Percentiles rank a stretch among this genome's conserved stretches.
These are phyloP conservation scores for Ectropis grisescens DNA, from an alignment of 1,140 invertebrate species.

Conservation along the genomic window DNA sequence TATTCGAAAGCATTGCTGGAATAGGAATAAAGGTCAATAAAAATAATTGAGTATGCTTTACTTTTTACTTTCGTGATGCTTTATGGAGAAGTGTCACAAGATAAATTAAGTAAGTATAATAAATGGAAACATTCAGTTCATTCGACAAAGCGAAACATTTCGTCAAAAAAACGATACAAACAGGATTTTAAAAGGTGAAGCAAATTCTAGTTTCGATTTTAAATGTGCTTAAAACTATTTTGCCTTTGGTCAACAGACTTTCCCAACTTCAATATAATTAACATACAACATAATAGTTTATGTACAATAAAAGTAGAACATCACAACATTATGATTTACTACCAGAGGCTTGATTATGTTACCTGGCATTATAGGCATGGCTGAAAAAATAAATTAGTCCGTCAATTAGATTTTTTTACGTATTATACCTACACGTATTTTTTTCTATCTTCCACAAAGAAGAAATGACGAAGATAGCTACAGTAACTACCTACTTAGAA, in stretches of 20 bases:
- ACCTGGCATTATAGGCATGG: too few species aligned
- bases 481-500: too few species aligned
- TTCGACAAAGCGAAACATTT: slow-evolving; percentile 20
- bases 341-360: too few species aligned
- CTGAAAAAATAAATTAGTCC: too few species aligned
- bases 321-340: too few species aligned
- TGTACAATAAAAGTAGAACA: slow-evolving; percentile 25
- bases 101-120: slow-evolving; percentile 49
- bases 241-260: slow-evolving; percentile 63
- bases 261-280: slow-evolving; percentile 50
- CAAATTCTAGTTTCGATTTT: slow-evolving; percentile 35
- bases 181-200: slow-evolving; percentile 26
- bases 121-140: slow-evolving; percentile 45
- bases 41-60: too few species aligned
- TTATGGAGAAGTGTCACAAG: slow-evolving; percentile 49
- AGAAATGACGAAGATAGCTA: too few species aligned
- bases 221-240: slow-evolving; percentile 30
- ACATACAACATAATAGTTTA: slow-evolving; percentile 45
- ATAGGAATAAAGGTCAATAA: too few species aligned
- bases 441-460: too few species aligned
- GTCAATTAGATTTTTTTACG: too few species aligned
- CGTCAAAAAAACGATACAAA: slow-evolving; percentile 20
- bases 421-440: too few species aligned
- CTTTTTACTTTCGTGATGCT: slow-evolving; percentile 49
- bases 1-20: too few species aligned